Percentiles rank a stretch among this genome's conserved stretches.
These are phyloP conservation scores for Lordiphosa collinella DNA, from an alignment of 1,140 invertebrate genomes.

Conservation along the genomic window DNA sequence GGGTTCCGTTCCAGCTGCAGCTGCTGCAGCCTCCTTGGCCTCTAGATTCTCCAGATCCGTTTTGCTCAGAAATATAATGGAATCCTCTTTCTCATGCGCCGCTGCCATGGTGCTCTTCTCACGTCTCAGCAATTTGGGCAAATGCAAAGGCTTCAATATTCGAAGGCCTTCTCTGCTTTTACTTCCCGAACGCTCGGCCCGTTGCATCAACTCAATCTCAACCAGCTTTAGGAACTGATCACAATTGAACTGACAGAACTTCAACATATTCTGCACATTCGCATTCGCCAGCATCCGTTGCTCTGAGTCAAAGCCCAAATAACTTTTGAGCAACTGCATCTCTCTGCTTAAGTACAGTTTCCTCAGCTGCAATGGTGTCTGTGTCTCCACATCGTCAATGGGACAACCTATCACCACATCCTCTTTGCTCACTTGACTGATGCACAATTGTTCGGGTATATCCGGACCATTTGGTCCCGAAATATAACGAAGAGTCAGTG, in stretches of 20 bases:
- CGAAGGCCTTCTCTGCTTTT: constrained; percentile 81
- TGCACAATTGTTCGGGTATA: constrained; percentile 71
- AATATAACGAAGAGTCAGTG: constrained; percentile 69
- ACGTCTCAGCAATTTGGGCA: constrained; percentile 80
- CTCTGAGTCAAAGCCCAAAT: constrained; percentile 82
- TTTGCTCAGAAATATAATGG: constrained; percentile 84
- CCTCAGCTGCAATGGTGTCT: constrained; percentile 54
- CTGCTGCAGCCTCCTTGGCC: constrained; percentile 72
- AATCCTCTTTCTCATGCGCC: constrained; percentile 83
- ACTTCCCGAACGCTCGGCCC: constrained; percentile 79
- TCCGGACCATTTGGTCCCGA: constrained; percentile 53
- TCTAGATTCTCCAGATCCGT: constrained; percentile 82
- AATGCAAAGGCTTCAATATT: constrained; percentile 81
- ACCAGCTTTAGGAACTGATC: constrained; percentile 73
- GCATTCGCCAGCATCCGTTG: constrained; percentile 83
- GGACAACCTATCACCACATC: constrained; percentile 74
- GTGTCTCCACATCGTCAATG: constrained; percentile 68
- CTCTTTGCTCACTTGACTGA: constrained; percentile 66
- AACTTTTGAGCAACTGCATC: constrained; percentile 81
- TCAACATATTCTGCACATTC: constrained; percentile 83
- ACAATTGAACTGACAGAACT: constrained; percentile 83
- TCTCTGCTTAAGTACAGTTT: constrained; percentile 81
- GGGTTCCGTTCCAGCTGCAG: constrained; percentile 19
- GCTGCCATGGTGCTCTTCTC: constrained; percentile 80
- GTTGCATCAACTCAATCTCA: constrained; percentile 79